phyloP scores from a whole-genome alignment of 2,888 invertebrate genomes.

The Noctua pronuba region DNA sequence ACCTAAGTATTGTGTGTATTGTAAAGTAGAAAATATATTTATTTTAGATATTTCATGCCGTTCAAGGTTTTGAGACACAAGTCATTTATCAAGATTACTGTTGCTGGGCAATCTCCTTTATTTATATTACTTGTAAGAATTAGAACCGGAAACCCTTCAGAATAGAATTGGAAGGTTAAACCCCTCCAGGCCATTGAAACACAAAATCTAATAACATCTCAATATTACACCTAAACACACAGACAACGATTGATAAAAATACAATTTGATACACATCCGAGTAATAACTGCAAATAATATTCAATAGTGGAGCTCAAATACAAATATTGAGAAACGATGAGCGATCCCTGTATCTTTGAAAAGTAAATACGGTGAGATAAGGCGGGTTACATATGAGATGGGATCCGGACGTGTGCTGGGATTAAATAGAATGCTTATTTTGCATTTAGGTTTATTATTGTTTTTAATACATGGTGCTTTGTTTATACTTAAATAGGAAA shows the following conservation, averaged over 20 bases:
- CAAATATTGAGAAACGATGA: conserved; percentile 37
- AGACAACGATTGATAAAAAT: conserved; percentile 27
- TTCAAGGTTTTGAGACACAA: too few species aligned
- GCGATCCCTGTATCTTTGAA: conserved; percentile 42
- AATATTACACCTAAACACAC: conserved; percentile 14
- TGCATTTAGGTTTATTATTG: not conserved
- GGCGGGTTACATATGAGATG: conserved; percentile 25
- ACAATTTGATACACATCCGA: conserved; percentile 36
- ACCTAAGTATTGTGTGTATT: not conserved
- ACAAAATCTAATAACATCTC: conserved; percentile 19
- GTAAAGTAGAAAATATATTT: too few species aligned
- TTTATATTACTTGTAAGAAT: not conserved
- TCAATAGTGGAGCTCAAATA: conserved; percentile 25
- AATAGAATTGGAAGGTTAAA: not conserved
- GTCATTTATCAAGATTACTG: too few species aligned
- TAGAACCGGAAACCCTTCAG: not conserved
- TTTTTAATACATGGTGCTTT: not conserved
- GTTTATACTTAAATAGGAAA: not conserved
- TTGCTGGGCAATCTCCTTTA: too few species aligned
- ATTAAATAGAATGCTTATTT: conserved; percentile 1
- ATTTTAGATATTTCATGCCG: too few species aligned
- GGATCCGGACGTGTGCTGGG: not conserved
- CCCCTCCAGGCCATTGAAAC: not conserved
- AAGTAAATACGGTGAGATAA: conserved; percentile 41
- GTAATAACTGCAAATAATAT: conserved; percentile 51